Base-by-base conservation (phyloP, 2,888 invertebrate genomes). In the Scelioninae gen. 1 region DNA sequence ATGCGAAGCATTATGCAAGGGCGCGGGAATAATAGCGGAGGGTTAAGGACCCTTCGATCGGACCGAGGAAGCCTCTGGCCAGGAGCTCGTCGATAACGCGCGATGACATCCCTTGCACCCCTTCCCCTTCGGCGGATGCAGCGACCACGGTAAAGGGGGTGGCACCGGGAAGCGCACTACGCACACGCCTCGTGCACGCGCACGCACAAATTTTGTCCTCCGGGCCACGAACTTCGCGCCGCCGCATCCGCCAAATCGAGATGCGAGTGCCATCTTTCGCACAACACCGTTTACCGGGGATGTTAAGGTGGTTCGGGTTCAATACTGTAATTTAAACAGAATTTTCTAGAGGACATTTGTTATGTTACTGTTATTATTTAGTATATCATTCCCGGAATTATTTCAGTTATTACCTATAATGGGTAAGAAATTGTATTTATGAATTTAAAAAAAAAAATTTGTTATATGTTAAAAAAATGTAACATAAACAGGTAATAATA, bases 31-130 rank as follows among this genome's bases (percentile, higher is more conserved):
- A 75, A 80, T 77, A 71, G 63, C 58, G 51, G 75, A 74, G 75
- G 82, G 82, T 83, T 83, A 83, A 79, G 79, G 76, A 79, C 65
- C 75, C 66, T 79, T 83, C 76, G 77, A 77, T 77, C 77, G 74
- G 72, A 13, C 62, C 72, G 74, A 77, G 80, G 69, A 77, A 76
- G 76, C 71, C 75, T 80, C 68, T 63, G 74, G 76, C 83, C 80
- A 51, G 83, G 76, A 66, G 74, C 74, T 60, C 84, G 84, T 81
- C 84, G 71, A 84, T 81, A 84, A 78, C 84, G 84, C 83, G 76
- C 83, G 79, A 79, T 78, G 79, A 79, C 83, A 71, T 78, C 79
- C 74, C 75, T 51, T 31, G 11, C 75, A 34, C 29, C 53, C 15
- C 63, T 34, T 10, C 23, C 29, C 32, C 29, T 15, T 31, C n/a